Conservation (phyloP, 2,797 vertebrate genomes). For the Petrocephalus sullivani region DNA sequence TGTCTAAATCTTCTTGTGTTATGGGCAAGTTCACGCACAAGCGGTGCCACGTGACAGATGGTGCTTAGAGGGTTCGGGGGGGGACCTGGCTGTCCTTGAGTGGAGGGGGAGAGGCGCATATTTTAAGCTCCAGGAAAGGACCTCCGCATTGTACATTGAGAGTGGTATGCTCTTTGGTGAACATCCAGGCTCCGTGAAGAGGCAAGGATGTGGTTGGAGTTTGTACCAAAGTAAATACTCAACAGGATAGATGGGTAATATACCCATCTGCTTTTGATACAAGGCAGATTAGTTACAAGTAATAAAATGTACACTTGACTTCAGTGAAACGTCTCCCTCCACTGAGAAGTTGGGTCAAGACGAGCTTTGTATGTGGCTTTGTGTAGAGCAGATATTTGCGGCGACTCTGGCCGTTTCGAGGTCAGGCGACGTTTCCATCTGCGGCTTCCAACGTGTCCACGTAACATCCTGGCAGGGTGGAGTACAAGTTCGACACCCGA, state of each 20-base stretch:
- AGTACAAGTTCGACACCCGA: neutral
- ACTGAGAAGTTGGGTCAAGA: neutral
- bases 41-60: neutral
- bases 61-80: neutral
- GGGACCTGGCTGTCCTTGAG: neutral
- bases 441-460: neutral
- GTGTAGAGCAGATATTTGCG: slow-evolving; percentile 15
- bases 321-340: neutral
- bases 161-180: neutral
- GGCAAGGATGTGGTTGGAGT: too few species aligned
- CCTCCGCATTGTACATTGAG: neutral
- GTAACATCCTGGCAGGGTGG: neutral
- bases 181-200: neutral
- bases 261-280: neutral
- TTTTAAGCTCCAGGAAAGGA: neutral
- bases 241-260: neutral
- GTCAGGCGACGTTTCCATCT: neutral
- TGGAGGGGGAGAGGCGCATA: neutral
- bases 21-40: neutral
- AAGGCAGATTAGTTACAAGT: neutral
- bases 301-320: neutral
- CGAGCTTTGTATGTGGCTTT: slow-evolving; percentile 20
- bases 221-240: neutral
- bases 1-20: neutral
- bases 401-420: neutral